These are phyloP conservation scores for Sinotaia quadrata DNA, from an alignment of 2,888 invertebrate genomes.

Conservation along the genomic window DNA sequence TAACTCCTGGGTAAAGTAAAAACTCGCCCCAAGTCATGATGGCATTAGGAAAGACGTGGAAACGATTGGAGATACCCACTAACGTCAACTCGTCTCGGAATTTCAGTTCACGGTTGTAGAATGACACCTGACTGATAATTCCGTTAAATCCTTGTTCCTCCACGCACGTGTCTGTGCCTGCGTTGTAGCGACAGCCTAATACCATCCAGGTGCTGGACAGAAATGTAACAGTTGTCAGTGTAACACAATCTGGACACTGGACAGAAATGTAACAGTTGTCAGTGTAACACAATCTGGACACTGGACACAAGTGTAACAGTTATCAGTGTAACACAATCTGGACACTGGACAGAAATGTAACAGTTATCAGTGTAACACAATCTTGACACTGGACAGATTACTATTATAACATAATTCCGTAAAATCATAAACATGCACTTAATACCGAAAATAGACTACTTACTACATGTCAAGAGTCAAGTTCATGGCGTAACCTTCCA, in stretches of 20 bases:
- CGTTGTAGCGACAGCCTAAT: slow-evolving; percentile 53
- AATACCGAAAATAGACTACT: slow-evolving; percentile 8
- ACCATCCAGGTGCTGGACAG: slow-evolving; percentile 51
- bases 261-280: too few relatives aligned
- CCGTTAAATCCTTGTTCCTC: slow-evolving; percentile 52
- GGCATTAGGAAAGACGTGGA: slow-evolving; percentile 30
- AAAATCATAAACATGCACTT: background rate
- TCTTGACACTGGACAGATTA: background rate
- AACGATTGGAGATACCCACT: slow-evolving; percentile 28
- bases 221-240: too few relatives aligned
- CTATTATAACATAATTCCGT: background rate
- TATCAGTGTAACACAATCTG: slow-evolving; percentile 56
- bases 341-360: slow-evolving; percentile 44
- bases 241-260: slow-evolving; percentile 53
- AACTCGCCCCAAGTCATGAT: slow-evolving; percentile 54
- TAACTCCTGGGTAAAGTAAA: slow-evolving; percentile 36
- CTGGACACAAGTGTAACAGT: too few relatives aligned
- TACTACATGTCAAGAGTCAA: slow-evolving; percentile 19
- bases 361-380: too few relatives aligned
- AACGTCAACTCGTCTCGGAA: slow-evolving; percentile 46
- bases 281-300: slow-evolving; percentile 55
- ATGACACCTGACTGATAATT: slow-evolving; percentile 55
- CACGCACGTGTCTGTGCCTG: slow-evolving; percentile 27
- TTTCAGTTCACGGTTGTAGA: slow-evolving; percentile 47
- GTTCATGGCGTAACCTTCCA: slow-evolving; percentile 20